Evolutionary conservation across 2,113 vertebrate genomes (phyloP).

Genomic region (Corapipo altera): DNA sequence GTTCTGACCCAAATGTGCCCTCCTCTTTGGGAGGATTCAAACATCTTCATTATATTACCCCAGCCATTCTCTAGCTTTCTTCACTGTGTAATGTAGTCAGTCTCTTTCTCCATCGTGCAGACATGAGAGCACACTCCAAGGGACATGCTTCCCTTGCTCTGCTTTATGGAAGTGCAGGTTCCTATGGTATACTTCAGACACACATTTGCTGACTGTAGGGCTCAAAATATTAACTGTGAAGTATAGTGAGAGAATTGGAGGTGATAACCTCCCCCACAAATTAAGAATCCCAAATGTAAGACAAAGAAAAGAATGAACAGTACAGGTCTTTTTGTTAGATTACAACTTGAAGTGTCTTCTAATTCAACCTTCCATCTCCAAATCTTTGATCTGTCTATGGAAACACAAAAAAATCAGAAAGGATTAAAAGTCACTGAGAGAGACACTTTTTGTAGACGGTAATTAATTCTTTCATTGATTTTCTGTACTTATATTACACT

Average conservation of each 20-base stretch:
- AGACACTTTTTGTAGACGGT: background rate
- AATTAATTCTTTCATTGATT: background rate
- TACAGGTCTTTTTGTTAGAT: background rate
- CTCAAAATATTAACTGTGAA: background rate
- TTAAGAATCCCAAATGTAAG: background rate
- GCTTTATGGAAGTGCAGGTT: background rate
- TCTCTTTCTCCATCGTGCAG: background rate
- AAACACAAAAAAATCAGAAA: background rate
- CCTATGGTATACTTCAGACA: background rate
- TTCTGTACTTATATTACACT: background rate
- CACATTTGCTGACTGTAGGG: accelerated
- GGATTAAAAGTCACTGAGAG: background rate
- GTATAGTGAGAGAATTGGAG: background rate
- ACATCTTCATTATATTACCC: background rate
- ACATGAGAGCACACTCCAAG: accelerated
- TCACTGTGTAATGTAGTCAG: background rate
- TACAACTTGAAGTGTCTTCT: background rate
- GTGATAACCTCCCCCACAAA: background rate
- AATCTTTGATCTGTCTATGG: background rate
- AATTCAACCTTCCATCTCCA: background rate
- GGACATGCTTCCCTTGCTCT: background rate
- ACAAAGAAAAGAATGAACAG: background rate
- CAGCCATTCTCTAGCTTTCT: background rate
- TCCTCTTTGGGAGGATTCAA: background rate
- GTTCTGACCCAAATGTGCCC: background rate